phyloP scores from a whole-genome alignment of 1,140 invertebrate species.

The Temnothorax longispinosus region DNA sequence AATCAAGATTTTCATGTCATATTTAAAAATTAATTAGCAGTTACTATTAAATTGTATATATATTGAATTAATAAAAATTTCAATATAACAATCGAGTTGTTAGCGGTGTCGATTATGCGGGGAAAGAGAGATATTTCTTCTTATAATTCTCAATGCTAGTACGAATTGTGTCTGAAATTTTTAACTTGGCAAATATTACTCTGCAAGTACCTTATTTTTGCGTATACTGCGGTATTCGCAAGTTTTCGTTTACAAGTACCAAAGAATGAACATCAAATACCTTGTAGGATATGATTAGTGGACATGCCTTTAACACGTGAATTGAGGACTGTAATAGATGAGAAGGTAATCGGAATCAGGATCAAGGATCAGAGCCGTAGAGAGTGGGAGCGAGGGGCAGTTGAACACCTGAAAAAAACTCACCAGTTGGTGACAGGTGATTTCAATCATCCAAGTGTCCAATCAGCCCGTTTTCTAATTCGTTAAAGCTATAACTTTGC shows the following conservation, averaged over 20 bases:
- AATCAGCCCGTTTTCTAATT: slow-evolving; percentile 63
- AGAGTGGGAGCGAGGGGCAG: slow-evolving; percentile 53
- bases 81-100: background rate
- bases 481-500: slow-evolving; percentile 66
- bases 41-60: background rate
- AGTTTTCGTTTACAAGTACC: slow-evolving; percentile 8
- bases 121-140: background rate
- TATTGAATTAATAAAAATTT: background rate
- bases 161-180: background rate
- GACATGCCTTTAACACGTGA: slow-evolving; percentile 73
- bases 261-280: slow-evolving; percentile 73
- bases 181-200: slow-evolving; percentile 4
- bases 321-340: slow-evolving; percentile 12
- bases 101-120: background rate
- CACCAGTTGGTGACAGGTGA: slow-evolving; percentile 60
- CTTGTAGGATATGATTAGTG: slow-evolving; percentile 58
- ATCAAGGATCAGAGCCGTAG: slow-evolving; percentile 38
- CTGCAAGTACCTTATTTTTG: slow-evolving; percentile 60
- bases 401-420: slow-evolving; percentile 71
- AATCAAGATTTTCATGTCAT: background rate
- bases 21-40: slow-evolving; percentile 3
- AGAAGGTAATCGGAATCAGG: slow-evolving; percentile 25
- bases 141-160: background rate
- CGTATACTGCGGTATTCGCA: slow-evolving; percentile 24
- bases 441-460: slow-evolving; percentile 66